Conservation (phyloP, 2,888 invertebrate species). For the Watsonalla binaria region DNA sequence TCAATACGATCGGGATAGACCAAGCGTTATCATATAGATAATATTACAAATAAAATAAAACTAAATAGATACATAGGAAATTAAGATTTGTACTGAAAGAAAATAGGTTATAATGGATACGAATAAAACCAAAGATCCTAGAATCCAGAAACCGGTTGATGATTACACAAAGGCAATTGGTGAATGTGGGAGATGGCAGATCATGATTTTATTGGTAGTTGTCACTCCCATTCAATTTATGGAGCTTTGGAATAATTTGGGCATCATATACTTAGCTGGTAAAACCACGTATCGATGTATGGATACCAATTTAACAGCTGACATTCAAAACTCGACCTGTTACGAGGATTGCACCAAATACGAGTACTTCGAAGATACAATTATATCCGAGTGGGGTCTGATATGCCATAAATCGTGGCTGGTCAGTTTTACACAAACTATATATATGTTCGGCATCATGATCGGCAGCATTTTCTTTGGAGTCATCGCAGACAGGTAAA, state of each 20-base stretch:
- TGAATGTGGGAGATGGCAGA: neutral
- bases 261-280: neutral
- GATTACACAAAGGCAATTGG: slow-evolving; percentile 21
- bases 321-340: neutral
- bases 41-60: no score
- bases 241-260: neutral
- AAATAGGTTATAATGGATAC: no score
- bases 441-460: neutral
- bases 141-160: slow-evolving; percentile 14
- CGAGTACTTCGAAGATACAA: slow-evolving; percentile 50
- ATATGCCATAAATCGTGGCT: slow-evolving; percentile 77
- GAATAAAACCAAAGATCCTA: no score
- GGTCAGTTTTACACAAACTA: slow-evolving; percentile 78
- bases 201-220: neutral
- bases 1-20: no score
- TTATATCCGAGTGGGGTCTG: slow-evolving; percentile 82
- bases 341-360: neutral
- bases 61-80: no score
- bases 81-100: no score
- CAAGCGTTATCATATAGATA: no score
- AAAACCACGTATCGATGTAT: neutral
- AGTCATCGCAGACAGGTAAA: slow-evolving; percentile 1
- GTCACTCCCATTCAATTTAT: neutral
- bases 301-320: neutral
- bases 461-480: neutral